Percentiles rank a stretch among this genome's conserved stretches.
Evolutionary conservation across 2,797 vertebrate species (phyloP).

Genomic region (Centroberyx gerrardi): DNA sequence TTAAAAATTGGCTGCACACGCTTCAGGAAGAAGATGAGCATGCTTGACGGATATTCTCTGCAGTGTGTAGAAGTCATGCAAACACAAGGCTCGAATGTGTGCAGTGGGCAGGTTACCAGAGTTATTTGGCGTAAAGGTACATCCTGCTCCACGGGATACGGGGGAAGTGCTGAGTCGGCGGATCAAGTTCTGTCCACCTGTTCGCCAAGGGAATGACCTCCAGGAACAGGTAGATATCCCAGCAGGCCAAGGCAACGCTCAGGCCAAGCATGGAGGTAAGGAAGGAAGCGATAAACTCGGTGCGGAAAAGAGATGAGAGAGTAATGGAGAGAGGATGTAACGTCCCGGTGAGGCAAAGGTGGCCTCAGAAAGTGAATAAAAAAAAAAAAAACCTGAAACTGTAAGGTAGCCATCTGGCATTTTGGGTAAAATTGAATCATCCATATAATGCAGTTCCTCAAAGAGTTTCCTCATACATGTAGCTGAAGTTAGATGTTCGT

Average conservation of each 20-base stretch:
- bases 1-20: constrained; percentile 28
- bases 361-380: constrained; percentile 7
- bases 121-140: constrained; percentile 67
- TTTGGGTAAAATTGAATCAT: neutral
- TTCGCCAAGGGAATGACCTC: constrained; percentile 77
- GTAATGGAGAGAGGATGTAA: neutral
- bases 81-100: constrained; percentile 33
- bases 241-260: constrained; percentile 48
- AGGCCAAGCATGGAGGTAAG: constrained; percentile 57
- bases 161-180: constrained; percentile 72
- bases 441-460: neutral
- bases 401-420: neutral
- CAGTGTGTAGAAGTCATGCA: constrained; percentile 8
- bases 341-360: neutral
- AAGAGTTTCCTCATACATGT: neutral
- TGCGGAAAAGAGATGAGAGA: neutral
- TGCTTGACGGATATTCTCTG: constrained; percentile 30
- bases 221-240: constrained; percentile 68
- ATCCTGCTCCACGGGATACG: constrained; percentile 64
- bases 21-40: neutral
- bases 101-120: constrained; percentile 72
- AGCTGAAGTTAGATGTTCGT: neutral
- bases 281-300: constrained; percentile 19
- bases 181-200: constrained; percentile 75
- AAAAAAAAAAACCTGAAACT: neutral